These are phyloP conservation scores for Idaea aversata DNA, from an alignment of 2,888 invertebrate species.

Conservation along the genomic window DNA sequence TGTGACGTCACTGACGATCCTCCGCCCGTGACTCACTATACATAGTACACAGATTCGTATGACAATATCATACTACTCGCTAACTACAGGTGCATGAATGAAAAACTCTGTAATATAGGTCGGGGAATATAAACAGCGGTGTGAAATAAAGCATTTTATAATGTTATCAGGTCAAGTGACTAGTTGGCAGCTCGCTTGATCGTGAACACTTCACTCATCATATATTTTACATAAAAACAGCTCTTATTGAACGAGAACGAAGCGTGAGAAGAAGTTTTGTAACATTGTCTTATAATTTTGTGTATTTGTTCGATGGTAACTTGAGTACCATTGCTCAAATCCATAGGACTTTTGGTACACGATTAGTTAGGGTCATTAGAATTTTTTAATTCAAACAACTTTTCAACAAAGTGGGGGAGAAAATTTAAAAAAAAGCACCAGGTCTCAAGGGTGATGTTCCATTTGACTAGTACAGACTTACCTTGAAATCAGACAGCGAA, in stretches of 20 bases:
- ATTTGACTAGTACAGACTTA: constrained; percentile 50
- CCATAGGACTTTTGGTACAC: no score
- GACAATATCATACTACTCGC: constrained; percentile 6
- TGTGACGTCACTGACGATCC: constrained; percentile 56
- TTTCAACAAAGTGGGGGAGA: no score
- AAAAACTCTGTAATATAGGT: constrained; percentile 40
- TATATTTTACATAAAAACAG: constrained; percentile 27
- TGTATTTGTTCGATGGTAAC: no score
- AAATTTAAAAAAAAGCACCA: no score
- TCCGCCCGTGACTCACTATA: constrained; percentile 36
- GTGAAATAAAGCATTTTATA: constrained; percentile 31
- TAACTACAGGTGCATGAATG: constrained; percentile 45
- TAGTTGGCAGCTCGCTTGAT: constrained; percentile 52
- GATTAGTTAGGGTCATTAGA: no score
- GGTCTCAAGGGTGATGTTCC: not conserved
- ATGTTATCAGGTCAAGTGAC: constrained; percentile 45
- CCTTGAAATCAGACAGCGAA: constrained; percentile 97
- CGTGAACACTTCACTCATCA: constrained; percentile 26
- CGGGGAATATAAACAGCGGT: constrained; percentile 40
- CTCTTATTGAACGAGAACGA: no score
- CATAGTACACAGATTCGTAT: constrained; percentile 30
- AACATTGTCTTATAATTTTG: no score
- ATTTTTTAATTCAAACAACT: no score
- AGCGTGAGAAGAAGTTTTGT: no score
- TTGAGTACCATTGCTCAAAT: no score